Base-by-base conservation (phyloP, 2,888 invertebrate genomes). In the Yponomeuta cagnagella region DNA sequence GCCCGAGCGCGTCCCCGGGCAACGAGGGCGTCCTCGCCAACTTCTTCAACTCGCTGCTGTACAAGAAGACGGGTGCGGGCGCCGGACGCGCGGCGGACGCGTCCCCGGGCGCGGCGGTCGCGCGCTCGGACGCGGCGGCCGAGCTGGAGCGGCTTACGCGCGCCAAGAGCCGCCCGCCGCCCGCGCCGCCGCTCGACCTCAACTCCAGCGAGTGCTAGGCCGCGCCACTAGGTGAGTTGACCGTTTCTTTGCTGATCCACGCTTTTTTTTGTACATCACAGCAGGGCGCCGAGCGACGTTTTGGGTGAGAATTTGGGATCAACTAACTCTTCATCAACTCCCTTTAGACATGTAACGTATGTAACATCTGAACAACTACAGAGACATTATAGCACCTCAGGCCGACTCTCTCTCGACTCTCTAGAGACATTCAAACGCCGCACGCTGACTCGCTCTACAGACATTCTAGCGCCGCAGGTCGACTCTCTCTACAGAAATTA, bases 11-110 rank as follows among this genome's bases (percentile, higher is more conserved):
- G 79, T 94, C 96, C 70, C 95, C 96, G 3, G 95, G 96, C 71
- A 96, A 96, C 73, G 98, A 98, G 92, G 98, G 98, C 73, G 98
- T 99, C 71, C 92, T 99, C 74, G 99, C 99, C 12, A 99, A 97
- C 91, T 99, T 99, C 94, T 99, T 99, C 93, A 99, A 99, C 93
- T 98, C 98, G 74, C 93, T 99, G 81, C 94, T 99, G 79, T 96
- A 97, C 90, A 99, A 98, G 94, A 98, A 98, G 93, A 95, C 97
- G 63, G 97, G 96, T 63, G 93, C 95, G 65, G 94, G 95, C 33
- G 94, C 94, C 23, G 89, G 30, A 31, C 64, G 30, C 64, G 12
- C 66, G 37, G 3, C 66, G 37, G 66, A 31, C 31, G 66, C 33
- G 33, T 33, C 33, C 31, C 33, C 15, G 12, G 66, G 33, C 33